Percentiles rank a stretch among this genome's conserved stretches.
Evolutionary conservation across 1,140 invertebrate species (phyloP).

Genomic region (Homalodisca vitripennis): DNA sequence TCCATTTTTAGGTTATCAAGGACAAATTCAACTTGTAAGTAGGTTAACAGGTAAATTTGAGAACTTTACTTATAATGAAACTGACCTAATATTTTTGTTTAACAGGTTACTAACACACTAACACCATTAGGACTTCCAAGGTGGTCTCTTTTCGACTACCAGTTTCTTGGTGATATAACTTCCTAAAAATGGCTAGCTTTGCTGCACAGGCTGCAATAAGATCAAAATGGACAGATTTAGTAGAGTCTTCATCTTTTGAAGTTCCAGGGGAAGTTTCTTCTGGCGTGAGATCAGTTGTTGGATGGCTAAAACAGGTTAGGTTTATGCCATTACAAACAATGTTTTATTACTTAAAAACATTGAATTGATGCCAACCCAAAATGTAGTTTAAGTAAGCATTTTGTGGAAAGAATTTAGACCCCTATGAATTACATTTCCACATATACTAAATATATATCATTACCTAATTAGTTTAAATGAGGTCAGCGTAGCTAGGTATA

Average conservation of each 20-base stretch:
- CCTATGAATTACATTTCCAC: too few species aligned
- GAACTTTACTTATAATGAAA: not conserved
- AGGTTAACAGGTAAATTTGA: not conserved
- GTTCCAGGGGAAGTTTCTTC: conserved; percentile 64
- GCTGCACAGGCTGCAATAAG: conserved; percentile 62
- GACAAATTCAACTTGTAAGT: not conserved
- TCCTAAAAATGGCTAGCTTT: conserved; percentile 58
- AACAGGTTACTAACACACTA: not conserved
- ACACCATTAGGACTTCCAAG: not conserved
- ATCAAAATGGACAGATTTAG: conserved; percentile 63
- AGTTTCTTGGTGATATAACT: not conserved
- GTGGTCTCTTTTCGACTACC: too few species aligned
- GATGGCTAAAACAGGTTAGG: conserved; percentile 72
- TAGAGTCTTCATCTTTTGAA: conserved; percentile 59
- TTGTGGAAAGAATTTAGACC: too few species aligned
- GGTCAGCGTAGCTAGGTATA: too few species aligned
- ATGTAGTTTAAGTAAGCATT: too few species aligned
- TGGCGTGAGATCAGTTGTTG: conserved; percentile 66
- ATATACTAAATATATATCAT: too few species aligned
- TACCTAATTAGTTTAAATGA: too few species aligned
- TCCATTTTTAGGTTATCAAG: not conserved
- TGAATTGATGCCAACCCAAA: too few species aligned
- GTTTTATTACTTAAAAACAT: too few species aligned
- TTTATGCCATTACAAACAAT: too few species aligned
- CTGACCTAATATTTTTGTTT: not conserved